These are phyloP conservation scores for Cataglyphis cursor DNA, from an alignment of 2,888 invertebrate genomes.

Conservation along the genomic window DNA sequence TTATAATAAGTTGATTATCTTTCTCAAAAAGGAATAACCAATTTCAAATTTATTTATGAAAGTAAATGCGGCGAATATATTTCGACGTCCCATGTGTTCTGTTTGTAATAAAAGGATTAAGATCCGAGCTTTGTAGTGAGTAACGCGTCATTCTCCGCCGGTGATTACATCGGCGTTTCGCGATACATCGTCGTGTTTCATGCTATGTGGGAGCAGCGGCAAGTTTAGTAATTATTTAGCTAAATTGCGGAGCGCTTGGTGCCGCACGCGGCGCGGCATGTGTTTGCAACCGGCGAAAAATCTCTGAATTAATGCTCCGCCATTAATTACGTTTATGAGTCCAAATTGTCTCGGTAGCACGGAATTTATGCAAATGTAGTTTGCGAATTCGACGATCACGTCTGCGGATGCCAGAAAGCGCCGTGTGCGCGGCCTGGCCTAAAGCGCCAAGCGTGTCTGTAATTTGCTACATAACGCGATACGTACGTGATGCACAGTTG, in stretches of 20 bases:
- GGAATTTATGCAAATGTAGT: constrained; percentile 81
- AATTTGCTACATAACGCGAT: constrained; percentile 44
- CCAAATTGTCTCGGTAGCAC: constrained; percentile 80
- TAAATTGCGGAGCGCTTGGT: constrained; percentile 85
- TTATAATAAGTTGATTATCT: not conserved
- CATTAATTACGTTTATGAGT: constrained; percentile 86
- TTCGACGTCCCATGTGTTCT: not conserved
- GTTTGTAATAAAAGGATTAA: constrained; percentile 18
- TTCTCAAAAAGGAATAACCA: not conserved
- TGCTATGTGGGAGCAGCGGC: constrained; percentile 35
- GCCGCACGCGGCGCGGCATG: constrained; percentile 82
- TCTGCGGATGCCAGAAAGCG: constrained; percentile 34
- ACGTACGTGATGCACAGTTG: constrained; percentile 47
- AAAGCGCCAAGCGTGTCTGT: constrained; percentile 32
- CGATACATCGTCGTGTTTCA: constrained; percentile 68
- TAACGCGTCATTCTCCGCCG: constrained; percentile 6
- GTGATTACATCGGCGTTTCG: constrained; percentile 29
- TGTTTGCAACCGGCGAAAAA: constrained; percentile 82
- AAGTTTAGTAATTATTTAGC: constrained; percentile 86
- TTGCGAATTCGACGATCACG: constrained; percentile 73
- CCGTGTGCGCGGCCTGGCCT: constrained; percentile 31
- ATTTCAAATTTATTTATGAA: not conserved
- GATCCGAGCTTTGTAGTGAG: not conserved
- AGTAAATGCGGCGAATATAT: not conserved
- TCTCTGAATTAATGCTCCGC: constrained; percentile 84